phyloP scores from a whole-genome alignment of 2,888 invertebrate genomes.

The Drosophila lacicola region DNA sequence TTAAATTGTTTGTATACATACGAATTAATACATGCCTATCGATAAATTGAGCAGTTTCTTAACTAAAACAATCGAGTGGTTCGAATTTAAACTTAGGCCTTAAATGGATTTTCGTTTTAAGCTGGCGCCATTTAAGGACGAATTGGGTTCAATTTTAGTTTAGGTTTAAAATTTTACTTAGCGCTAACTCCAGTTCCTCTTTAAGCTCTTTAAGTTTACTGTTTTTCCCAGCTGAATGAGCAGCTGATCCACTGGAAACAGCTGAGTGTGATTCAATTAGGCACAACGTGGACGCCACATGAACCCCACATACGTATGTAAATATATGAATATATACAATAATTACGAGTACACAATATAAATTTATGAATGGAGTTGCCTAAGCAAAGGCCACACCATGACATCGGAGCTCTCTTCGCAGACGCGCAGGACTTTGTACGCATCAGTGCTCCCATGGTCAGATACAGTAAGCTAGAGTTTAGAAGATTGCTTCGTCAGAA shows the following conservation, averaged over 20 bases:
- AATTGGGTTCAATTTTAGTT: too few relatives aligned
- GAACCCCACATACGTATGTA: background rate
- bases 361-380: constrained; percentile 50
- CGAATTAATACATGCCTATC: background rate
- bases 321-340: background rate
- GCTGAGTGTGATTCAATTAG: constrained; percentile 13
- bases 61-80: background rate
- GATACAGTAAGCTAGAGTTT: constrained; percentile 88
- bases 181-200: too few relatives aligned
- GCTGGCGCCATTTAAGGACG: too few relatives aligned
- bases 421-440: constrained; percentile 86
- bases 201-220: background rate
- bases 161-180: background rate
- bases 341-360: background rate
- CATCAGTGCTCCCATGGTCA: constrained; percentile 98
- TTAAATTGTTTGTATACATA: background rate
- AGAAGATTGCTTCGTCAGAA: constrained; percentile 91
- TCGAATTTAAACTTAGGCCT: background rate
- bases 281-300: constrained; percentile 12
- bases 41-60: background rate
- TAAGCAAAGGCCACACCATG: constrained; percentile 63
- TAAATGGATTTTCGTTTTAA: background rate
- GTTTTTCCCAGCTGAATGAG: constrained; percentile 11
- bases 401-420: constrained; percentile 89
- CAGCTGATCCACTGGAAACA: constrained; percentile 28